Evolutionary conservation across 1,140 invertebrate genomes (phyloP), one percentile per base, ranked within the genome.

Genomic region (Carcinoscorpius rotundicauda): DNA sequence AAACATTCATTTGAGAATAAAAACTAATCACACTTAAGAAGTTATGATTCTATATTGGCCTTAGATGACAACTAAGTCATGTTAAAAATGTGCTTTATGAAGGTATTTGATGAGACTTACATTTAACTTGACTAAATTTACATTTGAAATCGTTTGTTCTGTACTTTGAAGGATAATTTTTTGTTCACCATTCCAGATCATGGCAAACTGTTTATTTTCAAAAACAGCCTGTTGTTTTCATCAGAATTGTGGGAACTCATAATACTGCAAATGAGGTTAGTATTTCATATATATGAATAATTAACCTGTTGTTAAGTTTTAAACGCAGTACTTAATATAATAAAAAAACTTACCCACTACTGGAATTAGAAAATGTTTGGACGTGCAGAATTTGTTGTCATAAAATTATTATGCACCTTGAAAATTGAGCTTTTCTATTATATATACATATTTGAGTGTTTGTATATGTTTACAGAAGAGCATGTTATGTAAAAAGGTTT

Each of bases 201-300:
- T 99, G 96, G 96, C 95, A 98, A 78, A 85, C 85, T 49, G 83
- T 97, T 51, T 79, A 80, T 29, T 98, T 98, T 78, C 71, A 83
- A 1, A 85, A 85, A 29, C 80, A 87, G 60, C 89, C 93, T 1
- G 86, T 98, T 50, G 91, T 96, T 48, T 97, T 95, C 76, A 89
- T 99, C 68, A 84, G 88, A 68, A 96, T 99, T 72, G 87, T 94
- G 62, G 95, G 95, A 62, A 97, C 91, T 4, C 86, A 89, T 68
- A 97, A 97, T 78, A 93, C 93, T n/a, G 93, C 91, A 4, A 98
- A 98, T 80, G 94, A 97, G 81, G 91, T 91, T 75, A 73, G 64
- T 63, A 49, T 6, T 50, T 10, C 6, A 51, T 29, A 29, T 29
- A 2, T 29, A 29, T 29, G 29, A 29, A 29, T 29, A 29, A 29